Conservation (phyloP, 2,113 vertebrate genomes). For the Barnardius zonarius region DNA sequence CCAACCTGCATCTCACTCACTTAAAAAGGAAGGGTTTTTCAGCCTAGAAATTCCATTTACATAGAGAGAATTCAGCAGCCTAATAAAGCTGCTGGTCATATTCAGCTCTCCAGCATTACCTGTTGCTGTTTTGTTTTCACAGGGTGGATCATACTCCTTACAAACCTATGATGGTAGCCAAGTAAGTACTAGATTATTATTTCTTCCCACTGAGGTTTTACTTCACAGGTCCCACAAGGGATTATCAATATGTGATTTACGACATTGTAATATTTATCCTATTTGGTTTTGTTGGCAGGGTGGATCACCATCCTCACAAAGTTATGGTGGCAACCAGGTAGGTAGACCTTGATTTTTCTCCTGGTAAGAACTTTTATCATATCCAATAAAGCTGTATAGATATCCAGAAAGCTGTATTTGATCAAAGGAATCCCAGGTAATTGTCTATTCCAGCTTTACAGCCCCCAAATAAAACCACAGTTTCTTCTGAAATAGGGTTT, state of each 20-base stretch:
- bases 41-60: neutral
- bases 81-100: neutral
- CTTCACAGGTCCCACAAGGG: neutral
- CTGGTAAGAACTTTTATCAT: neutral
- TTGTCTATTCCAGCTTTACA: neutral
- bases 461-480: neutral
- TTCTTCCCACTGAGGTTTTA: neutral
- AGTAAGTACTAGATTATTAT: neutral
- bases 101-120: neutral
- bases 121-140: neutral
- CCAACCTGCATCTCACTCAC: neutral
- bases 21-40: neutral
- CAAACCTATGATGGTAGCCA: slow-evolving; percentile 14
- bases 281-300: neutral
- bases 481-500: neutral
- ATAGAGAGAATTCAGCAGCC: neutral
- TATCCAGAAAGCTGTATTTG: neutral
- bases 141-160: neutral
- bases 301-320: slow-evolving; percentile 29
- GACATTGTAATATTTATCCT: neutral
- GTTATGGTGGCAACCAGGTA: slow-evolving; percentile 31
- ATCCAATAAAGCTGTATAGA: neutral
- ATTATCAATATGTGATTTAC: neutral
- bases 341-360: neutral
- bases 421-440: neutral